Evolutionary conservation across 2,113 vertebrate species (phyloP), one percentile per base, ranked within the genome.

Genomic region (Genyomyrus donnyi): DNA sequence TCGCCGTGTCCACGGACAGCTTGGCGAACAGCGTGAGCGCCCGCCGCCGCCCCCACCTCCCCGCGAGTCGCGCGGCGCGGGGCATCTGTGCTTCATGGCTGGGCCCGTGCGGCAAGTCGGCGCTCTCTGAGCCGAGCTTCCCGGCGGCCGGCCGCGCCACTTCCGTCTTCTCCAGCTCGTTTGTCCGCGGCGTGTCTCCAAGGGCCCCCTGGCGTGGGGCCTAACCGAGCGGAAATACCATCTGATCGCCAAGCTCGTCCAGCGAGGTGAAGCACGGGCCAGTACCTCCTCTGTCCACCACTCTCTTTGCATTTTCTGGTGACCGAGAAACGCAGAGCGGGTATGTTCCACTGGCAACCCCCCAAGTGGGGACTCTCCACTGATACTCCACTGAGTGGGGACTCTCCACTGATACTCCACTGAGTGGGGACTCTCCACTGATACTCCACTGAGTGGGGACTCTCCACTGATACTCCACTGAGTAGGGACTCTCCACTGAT

Each of bases 1-100:
- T 39, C 85, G 56, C 10, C 58, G 10, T 9, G n/a, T 35, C 45
- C 58, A 91, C 74, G 92, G 94, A 96, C 96, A 96, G 96, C 95
- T 96, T 96, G 96, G 92, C 92, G 93, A 95, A 84, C 96, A 95
- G 95, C 95, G 91, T 93, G 95, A 35, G 87, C 92, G 92, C 93
- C n/a, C 19, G 93, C 92, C 93, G 93, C 91, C 92, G 92, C 92
- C 92, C 93, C 91, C 35, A 87, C 92, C 91, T 89, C 92, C 91
- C 39, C 89, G 90, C 10, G 7, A 46, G 85, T 91, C 90, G 85
- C 91, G 93, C 92, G 15, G 93, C 91, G 92, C 94, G 94, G 94
- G 93, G 95, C 94, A 95, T 95, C 93, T 95, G 95, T 83, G 93
- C 91, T 66, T 91, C 91, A 91, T 93, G 89, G 66, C 91, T 89